phyloP scores from a whole-genome alignment of 2,113 vertebrate species.

The Hemiscyllium ocellatum region DNA sequence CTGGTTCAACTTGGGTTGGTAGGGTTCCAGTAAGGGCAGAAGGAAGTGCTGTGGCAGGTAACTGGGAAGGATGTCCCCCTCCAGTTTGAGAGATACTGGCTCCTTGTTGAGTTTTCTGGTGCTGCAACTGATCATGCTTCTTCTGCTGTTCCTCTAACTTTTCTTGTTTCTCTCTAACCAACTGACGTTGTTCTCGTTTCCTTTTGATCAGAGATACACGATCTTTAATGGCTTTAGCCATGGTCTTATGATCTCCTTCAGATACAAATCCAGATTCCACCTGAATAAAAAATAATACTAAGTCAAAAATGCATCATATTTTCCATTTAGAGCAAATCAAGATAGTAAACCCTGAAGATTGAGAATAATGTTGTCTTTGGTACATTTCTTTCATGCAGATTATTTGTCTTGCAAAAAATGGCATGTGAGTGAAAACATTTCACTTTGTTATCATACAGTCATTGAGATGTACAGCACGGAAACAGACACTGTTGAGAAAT shows the following conservation, averaged over 20 bases:
- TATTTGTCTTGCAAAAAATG: background rate
- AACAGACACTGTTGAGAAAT: background rate
- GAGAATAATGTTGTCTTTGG: background rate
- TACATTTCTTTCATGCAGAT: background rate
- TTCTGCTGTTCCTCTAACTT: conserved; percentile 73
- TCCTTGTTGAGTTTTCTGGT: conserved; percentile 52
- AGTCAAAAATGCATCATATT: background rate
- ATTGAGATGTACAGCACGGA: no score
- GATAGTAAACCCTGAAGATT: background rate
- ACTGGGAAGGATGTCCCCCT: conserved; percentile 6
- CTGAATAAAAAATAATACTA: conserved; percentile 51
- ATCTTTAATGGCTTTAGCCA: conserved; percentile 98
- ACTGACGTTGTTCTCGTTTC: conserved; percentile 87
- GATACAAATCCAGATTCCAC: conserved; percentile 97
- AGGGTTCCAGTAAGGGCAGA: conserved; percentile 55
- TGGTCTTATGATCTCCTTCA: conserved; percentile 97
- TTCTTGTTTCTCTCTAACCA: conserved; percentile 85
- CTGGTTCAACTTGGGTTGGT: conserved; percentile 72
- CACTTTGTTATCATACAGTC: background rate
- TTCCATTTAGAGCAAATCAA: background rate
- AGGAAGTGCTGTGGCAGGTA: conserved; percentile 44
- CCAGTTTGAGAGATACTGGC: conserved; percentile 23
- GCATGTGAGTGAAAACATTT: no score
- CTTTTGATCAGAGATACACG: conserved; percentile 89
- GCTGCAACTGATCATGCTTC: conserved; percentile 54